Percentiles rank a stretch among this genome's conserved stretches.
Evolutionary conservation across 2,888 invertebrate species (phyloP).

Genomic region (Girardia tigrina): DNA sequence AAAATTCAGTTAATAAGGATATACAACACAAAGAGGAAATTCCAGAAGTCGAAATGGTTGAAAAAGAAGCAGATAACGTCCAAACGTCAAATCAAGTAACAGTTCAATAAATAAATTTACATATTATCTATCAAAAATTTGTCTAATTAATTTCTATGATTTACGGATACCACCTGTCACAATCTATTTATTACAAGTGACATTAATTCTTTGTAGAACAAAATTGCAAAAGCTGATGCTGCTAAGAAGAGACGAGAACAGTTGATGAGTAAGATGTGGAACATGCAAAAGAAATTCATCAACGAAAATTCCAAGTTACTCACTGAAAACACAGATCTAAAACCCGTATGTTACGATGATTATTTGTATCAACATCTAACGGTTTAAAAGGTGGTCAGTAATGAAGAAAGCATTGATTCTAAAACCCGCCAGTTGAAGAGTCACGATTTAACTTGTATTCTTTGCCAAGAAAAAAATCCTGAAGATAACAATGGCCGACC

Average conservation of each 20-base stretch:
- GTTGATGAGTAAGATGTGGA: background rate
- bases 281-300: slow-evolving; percentile 7
- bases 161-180: too few species aligned
- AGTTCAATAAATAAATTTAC: too few species aligned
- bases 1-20: background rate
- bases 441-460: background rate
- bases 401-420: background rate
- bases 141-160: too few species aligned
- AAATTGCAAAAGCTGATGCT: slow-evolving; percentile 18
- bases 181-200: too few species aligned
- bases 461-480: slow-evolving; percentile 14
- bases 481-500: background rate
- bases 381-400: background rate
- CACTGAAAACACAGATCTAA: background rate
- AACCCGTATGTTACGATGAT: background rate
- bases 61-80: background rate
- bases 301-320: background rate
- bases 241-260: background rate
- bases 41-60: background rate
- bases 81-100: background rate
- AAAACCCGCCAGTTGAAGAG: background rate
- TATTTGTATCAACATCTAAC: too few species aligned
- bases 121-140: too few species aligned
- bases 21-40: too few species aligned
- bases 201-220: too few species aligned